Conservation (phyloP, 2,113 vertebrate species). For the Chrysochloris asiatica region DNA sequence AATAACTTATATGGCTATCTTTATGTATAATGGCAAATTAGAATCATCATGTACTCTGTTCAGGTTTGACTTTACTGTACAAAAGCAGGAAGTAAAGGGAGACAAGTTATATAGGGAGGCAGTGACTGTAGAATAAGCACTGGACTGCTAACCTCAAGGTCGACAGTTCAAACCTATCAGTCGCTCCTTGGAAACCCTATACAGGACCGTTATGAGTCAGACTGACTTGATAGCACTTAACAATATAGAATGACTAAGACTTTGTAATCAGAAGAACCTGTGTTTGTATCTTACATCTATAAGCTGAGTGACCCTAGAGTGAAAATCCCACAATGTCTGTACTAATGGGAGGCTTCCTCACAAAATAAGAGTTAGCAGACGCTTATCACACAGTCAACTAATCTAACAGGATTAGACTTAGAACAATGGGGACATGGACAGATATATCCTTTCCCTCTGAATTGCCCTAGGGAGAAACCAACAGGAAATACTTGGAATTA, state of each 20-base stretch:
- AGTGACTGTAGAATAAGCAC: too few species aligned
- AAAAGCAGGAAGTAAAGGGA: not conserved
- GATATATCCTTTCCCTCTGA: slow-evolving; percentile 41
- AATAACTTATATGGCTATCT: not conserved
- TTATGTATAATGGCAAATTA: slow-evolving; percentile 11
- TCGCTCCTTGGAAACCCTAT: too few species aligned
- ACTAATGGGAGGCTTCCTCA: not conserved
- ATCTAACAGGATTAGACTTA: not conserved
- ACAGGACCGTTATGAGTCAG: too few species aligned
- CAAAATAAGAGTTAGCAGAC: not conserved
- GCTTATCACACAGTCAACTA: slow-evolving; percentile 21
- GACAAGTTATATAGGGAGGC: not conserved
- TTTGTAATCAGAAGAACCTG: not conserved
- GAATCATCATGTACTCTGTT: not conserved
- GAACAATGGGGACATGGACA: not conserved
- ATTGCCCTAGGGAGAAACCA: slow-evolving; percentile 63
- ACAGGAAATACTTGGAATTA: slow-evolving; percentile 63
- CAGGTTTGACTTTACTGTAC: not conserved
- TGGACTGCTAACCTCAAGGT: too few species aligned
- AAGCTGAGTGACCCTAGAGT: not conserved
- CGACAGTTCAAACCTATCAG: too few species aligned
- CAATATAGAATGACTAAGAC: not conserved
- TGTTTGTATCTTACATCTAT: not conserved
- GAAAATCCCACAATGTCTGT: not conserved
- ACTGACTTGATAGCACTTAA: too few species aligned